Evolutionary conservation across 37 sponge, comb jelly and placozoan genomes (phyloP).

Genomic region (Geodia barretti): DNA sequence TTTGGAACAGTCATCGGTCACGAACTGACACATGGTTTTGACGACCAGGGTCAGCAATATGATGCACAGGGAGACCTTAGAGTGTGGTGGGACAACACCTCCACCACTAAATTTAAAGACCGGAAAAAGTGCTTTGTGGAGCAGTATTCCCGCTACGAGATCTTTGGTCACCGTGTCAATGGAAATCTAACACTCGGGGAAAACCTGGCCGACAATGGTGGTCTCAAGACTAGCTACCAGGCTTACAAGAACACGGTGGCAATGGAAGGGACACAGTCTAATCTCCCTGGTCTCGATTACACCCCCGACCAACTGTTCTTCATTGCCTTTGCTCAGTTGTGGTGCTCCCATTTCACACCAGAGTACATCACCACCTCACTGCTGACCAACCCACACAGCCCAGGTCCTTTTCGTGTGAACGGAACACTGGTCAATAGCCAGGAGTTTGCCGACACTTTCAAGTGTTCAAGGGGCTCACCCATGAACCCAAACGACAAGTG

Average conservation of each 20-base stretch:
- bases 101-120: constrained; percentile 44
- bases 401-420: constrained; percentile 61
- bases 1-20: constrained; percentile 79
- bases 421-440: constrained; percentile 63
- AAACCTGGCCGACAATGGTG: constrained; percentile 74
- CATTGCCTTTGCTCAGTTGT: constrained; percentile 52
- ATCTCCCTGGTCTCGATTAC: background rate
- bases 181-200: constrained; percentile 62
- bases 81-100: constrained; percentile 65
- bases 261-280: background rate
- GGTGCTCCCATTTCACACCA: constrained; percentile 61
- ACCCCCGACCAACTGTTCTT: constrained; percentile 55
- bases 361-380: constrained; percentile 17
- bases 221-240: constrained; percentile 51
- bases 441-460: constrained; percentile 77
- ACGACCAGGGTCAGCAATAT: constrained; percentile 74
- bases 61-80: constrained; percentile 55
- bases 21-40: constrained; percentile 89
- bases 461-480: constrained; percentile 32
- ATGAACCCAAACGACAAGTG: constrained; percentile 79
- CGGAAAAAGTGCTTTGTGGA: constrained; percentile 50
- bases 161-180: constrained; percentile 59
- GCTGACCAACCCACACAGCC: constrained; percentile 66
- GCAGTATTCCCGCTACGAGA: constrained; percentile 60
- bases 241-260: background rate